Evolutionary conservation across 2,797 vertebrate genomes (phyloP).

Genomic region (Coilia nasus): DNA sequence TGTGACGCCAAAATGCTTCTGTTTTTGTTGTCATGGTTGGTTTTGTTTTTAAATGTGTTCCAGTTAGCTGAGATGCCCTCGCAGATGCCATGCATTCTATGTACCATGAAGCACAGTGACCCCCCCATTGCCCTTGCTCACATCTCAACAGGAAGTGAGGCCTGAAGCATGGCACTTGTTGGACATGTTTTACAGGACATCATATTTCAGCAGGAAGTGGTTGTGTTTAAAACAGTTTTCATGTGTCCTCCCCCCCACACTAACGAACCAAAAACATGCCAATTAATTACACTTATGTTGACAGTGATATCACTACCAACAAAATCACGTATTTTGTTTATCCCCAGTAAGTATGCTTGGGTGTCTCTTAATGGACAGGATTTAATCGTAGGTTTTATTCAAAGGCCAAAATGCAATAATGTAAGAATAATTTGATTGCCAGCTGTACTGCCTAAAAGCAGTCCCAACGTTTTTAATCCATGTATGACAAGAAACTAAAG

Average conservation of each 20-base stretch:
- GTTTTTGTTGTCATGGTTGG: conserved; percentile 3
- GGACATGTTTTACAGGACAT: not conserved
- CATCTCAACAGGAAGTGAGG: not conserved
- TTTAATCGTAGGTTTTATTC: conserved; percentile 21
- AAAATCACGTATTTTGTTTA: not conserved
- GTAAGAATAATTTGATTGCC: not conserved
- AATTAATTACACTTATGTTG: conserved; percentile 1
- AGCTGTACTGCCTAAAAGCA: conserved; percentile 47
- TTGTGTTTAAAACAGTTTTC: not conserved
- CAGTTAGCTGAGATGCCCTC: conserved; percentile 24
- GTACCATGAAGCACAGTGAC: conserved; percentile 22
- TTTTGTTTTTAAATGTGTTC: conserved; percentile 29
- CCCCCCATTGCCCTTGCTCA: not conserved
- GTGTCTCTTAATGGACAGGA: not conserved
- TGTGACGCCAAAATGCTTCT: conserved; percentile 39
- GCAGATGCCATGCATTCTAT: not conserved
- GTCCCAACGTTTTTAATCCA: conserved; percentile 48
- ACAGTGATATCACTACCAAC: conserved; percentile 1
- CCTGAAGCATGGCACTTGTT: not conserved
- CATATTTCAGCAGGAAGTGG: not conserved
- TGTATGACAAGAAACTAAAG: conserved; percentile 42
- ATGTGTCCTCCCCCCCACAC: not conserved
- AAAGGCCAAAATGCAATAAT: conserved; percentile 30
- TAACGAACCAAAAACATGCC: conserved; percentile 6
- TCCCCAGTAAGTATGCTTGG: not conserved